Percentiles rank a stretch among this genome's conserved stretches.
phyloP scores from a whole-genome alignment of 1,140 invertebrate genomes.

The Drosophila rufa region DNA sequence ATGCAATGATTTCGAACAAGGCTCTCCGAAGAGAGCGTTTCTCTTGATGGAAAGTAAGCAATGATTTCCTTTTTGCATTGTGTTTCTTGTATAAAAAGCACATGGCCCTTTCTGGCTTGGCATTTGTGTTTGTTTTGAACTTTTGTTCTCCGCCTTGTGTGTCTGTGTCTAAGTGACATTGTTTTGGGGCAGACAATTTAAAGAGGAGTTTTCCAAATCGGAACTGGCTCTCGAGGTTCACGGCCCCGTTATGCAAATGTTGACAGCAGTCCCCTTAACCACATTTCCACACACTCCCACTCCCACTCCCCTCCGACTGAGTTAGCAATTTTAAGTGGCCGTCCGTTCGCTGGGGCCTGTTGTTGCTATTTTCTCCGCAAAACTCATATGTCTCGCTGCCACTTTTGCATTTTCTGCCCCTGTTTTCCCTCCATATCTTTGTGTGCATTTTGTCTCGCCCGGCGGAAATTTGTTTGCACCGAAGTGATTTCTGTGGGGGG shows the following conservation, averaged over 20 bases:
- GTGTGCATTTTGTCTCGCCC: conserved; percentile 59
- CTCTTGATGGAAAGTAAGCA: not conserved
- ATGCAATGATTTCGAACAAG: conserved; percentile 13
- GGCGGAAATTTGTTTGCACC: conserved; percentile 78
- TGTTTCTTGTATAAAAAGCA: conserved; percentile 18
- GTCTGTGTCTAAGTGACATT: conserved; percentile 41
- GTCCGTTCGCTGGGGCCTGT: conserved; percentile 30
- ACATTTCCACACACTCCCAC: conserved; percentile 19
- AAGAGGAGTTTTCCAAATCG: conserved; percentile 30
- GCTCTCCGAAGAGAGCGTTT: not conserved
- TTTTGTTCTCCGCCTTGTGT: conserved; percentile 2
- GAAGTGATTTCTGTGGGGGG: conserved; percentile 58
- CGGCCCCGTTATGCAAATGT: conserved; percentile 74
- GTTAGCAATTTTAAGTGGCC: conserved; percentile 74
- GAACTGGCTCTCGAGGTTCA: conserved; percentile 56
- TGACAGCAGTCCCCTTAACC: conserved; percentile 51
- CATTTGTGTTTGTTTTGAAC: conserved; percentile 21
- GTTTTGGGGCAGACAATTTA: conserved; percentile 39
- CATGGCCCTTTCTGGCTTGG: conserved; percentile 34
- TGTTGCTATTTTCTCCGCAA: conserved; percentile 46
- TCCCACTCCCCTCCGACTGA: conserved; percentile 29
- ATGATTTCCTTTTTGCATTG: not conserved
- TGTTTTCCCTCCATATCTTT: not conserved
- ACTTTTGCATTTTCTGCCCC: conserved; percentile 7
- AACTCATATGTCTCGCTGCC: conserved; percentile 36